Evolutionary conservation across 2,797 vertebrate genomes (phyloP).

Genomic region (Geotrypetes seraphini): DNA sequence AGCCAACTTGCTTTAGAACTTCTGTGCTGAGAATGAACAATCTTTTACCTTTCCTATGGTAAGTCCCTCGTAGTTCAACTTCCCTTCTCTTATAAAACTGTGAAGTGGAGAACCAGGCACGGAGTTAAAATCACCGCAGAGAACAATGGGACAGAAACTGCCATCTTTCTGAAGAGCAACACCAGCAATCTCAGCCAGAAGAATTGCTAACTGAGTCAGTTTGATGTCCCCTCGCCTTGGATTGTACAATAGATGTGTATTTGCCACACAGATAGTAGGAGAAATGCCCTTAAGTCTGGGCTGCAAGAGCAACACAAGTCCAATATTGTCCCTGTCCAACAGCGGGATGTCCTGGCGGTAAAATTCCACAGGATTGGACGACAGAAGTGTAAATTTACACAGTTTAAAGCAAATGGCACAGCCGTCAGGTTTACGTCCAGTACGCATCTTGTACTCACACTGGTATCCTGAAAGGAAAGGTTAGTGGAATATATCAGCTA

Average conservation of each 20-base stretch:
- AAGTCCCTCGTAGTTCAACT: conserved; percentile 72
- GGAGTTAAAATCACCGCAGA: conserved; percentile 94
- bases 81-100: conserved; percentile 75
- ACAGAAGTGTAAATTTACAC: conserved; percentile 73
- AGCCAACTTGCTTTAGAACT: no score
- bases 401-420: conserved; percentile 81
- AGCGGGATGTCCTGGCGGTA: conserved; percentile 69
- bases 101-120: conserved; percentile 83
- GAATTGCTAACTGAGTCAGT: conserved; percentile 83
- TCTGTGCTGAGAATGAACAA: no score
- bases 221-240: conserved; percentile 90
- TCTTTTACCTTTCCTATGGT: conserved; percentile 69
- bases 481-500: neutral
- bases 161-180: conserved; percentile 61
- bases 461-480: conserved; percentile 73
- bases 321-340: conserved; percentile 88
- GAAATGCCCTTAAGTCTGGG: conserved; percentile 36
- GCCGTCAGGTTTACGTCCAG: conserved; percentile 83
- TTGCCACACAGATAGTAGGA: conserved; percentile 71
- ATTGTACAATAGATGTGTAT: conserved; percentile 91
- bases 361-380: conserved; percentile 78
- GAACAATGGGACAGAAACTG: conserved; percentile 63
- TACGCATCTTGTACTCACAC: conserved; percentile 90
- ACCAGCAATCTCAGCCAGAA: conserved; percentile 78
- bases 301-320: conserved; percentile 73